These are phyloP conservation scores for Chrysomela aeneicollis DNA, from an alignment of 2,888 invertebrate species.

Conservation along the genomic window DNA sequence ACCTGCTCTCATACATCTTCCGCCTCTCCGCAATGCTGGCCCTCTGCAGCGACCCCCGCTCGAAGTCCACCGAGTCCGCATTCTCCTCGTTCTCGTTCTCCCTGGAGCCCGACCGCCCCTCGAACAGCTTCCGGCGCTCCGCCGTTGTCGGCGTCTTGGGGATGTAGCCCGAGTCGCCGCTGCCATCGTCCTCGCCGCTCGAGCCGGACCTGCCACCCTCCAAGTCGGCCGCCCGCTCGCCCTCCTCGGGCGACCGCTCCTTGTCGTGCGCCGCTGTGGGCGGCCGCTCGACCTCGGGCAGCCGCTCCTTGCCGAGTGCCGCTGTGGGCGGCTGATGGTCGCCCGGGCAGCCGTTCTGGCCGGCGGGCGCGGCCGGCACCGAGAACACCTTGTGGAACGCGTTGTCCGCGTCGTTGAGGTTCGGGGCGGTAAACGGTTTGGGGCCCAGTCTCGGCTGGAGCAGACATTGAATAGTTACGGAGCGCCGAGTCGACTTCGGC, in stretches of 20 bases:
- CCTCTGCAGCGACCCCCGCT: conserved; percentile 69
- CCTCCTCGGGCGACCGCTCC: conserved; percentile 2
- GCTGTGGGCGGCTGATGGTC: conserved; percentile 27
- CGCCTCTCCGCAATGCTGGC: conserved; percentile 81
- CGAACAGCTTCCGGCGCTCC: conserved; percentile 79
- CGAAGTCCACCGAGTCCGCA: conserved; percentile 66
- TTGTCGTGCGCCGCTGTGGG: too few relatives aligned
- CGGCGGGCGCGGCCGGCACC: conserved; percentile 79
- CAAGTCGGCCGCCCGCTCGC: conserved; percentile 50
- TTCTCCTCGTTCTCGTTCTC: conserved; percentile 58
- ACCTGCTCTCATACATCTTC: conserved; percentile 71
- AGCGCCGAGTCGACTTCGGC: too few relatives aligned
- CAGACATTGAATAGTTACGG: conserved; percentile 11
- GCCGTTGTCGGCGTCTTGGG: conserved; percentile 82
- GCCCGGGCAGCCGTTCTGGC: conserved; percentile 43
- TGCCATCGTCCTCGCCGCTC: conserved; percentile 70
- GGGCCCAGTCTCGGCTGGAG: conserved; percentile 83
- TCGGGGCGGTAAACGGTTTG: conserved; percentile 83
- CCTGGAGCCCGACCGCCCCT: conserved; percentile 60
- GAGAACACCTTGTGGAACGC: conserved; percentile 81
- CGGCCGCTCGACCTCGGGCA: too few relatives aligned
- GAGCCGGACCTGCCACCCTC: conserved; percentile 69
- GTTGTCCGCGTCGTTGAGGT: conserved; percentile 74
- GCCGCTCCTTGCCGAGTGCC: neutral
- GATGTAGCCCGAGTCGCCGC: conserved; percentile 72